These are phyloP conservation scores for Muscicapa comitata DNA, from an alignment of 2,797 vertebrate genomes.

Conservation along the genomic window DNA sequence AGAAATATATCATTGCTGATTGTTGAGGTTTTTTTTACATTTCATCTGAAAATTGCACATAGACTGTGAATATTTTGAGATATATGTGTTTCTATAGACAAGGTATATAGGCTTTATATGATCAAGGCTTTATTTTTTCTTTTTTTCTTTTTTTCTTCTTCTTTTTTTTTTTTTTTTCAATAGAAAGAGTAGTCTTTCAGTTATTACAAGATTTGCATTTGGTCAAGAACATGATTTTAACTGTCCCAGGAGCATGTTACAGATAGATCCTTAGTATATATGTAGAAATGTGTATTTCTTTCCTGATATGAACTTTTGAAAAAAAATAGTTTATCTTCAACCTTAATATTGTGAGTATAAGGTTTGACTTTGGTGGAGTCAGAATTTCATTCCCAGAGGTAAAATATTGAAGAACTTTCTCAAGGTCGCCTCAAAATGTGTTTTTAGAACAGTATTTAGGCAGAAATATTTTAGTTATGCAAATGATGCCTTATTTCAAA, in stretches of 20 bases:
- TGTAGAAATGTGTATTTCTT: not conserved
- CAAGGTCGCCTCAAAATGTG: not conserved
- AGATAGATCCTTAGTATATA: not conserved
- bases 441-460: not conserved
- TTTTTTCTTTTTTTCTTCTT: not conserved
- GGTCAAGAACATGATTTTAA: not conserved
- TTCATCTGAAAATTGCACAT: not conserved
- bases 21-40: not conserved
- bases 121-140: not conserved
- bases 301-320: not conserved
- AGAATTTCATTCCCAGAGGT: not conserved
- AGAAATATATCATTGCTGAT: not conserved
- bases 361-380: not conserved
- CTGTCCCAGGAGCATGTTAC: not conserved
- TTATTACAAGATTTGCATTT: not conserved
- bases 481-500: not conserved
- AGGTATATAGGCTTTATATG: not conserved
- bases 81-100: not conserved
- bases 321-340: not conserved
- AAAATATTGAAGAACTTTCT: not conserved
- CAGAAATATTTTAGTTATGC: slow-evolving; percentile 18
- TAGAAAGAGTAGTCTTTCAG: not conserved
- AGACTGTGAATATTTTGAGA: not conserved
- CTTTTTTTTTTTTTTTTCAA: not conserved
- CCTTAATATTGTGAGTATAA: not conserved